A percentile compares a stretch with the other conserved stretches of the same genome.
phyloP scores from a whole-genome alignment of 2,888 invertebrate species.

The Eupithecia subumbrata region DNA sequence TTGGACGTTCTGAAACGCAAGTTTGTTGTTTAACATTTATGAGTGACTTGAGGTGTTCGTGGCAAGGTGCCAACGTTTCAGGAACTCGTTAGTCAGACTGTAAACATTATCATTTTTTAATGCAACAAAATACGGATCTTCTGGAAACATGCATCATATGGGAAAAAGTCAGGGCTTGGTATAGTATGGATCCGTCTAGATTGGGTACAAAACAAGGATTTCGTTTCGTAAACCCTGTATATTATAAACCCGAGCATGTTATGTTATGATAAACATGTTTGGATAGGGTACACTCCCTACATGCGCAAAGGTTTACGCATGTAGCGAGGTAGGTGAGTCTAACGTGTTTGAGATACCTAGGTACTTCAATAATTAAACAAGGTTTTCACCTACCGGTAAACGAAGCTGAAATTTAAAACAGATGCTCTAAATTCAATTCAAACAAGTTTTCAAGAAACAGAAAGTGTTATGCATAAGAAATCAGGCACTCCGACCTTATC shows the following conservation, averaged over 20 bases:
- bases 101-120: not conserved
- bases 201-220: not conserved
- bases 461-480: constrained; percentile 11
- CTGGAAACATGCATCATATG: not conserved
- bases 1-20: constrained; percentile 88
- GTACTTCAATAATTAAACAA: constrained; percentile 5
- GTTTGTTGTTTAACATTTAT: constrained; percentile 39
- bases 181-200: not conserved
- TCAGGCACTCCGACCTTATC: constrained; percentile 8
- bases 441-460: constrained; percentile 1
- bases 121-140: not conserved
- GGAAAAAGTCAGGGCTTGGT: not conserved
- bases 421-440: not conserved
- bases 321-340: not conserved
- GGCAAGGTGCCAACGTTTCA: constrained; percentile 25
- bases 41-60: constrained; percentile 9
- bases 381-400: constrained; percentile 9
- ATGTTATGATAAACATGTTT: not conserved
- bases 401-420: constrained; percentile 11
- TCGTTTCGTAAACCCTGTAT: not conserved
- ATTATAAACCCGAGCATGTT: not conserved
- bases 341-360: not conserved
- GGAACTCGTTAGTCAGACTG: constrained; percentile 17
- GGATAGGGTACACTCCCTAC: not conserved
- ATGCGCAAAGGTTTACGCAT: not conserved